Conservation (phyloP, 2,797 vertebrate species). For the Poeciliopsis paucimaculata region DNA sequence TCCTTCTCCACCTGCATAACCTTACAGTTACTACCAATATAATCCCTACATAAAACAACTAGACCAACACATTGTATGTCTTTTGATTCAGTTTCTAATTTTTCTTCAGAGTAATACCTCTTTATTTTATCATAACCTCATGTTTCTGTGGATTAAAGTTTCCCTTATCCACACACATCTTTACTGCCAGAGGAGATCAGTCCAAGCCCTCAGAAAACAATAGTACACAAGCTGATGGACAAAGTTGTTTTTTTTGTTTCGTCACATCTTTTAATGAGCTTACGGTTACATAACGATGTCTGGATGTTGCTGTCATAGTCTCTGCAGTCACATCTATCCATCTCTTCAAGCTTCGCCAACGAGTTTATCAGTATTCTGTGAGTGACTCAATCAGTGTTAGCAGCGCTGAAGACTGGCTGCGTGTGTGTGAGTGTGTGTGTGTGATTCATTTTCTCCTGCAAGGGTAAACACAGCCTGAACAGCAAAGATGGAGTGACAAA, state of each 20-base stretch:
- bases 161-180: background rate
- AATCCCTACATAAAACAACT: too few relatives aligned
- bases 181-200: background rate
- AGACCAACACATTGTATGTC: background rate
- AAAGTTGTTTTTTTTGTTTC: conserved; percentile 9
- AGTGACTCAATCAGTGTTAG: conserved; percentile 59
- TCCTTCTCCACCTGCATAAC: too few relatives aligned
- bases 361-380: conserved; percentile 65
- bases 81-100: background rate
- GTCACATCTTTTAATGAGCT: conserved; percentile 7
- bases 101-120: background rate
- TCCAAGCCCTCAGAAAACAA: background rate
- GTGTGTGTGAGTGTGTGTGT: conserved; percentile 30
- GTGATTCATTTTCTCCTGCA: conserved; percentile 63
- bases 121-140: background rate
- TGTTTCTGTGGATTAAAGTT: background rate
- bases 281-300: conserved; percentile 22
- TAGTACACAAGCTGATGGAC: conserved; percentile 8
- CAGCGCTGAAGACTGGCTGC: conserved; percentile 38
- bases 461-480: conserved; percentile 43
- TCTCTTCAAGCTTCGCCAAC: conserved; percentile 44
- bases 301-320: conserved; percentile 19
- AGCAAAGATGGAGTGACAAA: conserved; percentile 39
- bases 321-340: conserved; percentile 19
- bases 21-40: too few relatives aligned